A percentile compares a stretch with the other conserved stretches of the same genome.
These are phyloP conservation scores for Plecotus auritus DNA, from an alignment of 2,113 vertebrate species.

Conservation along the genomic window DNA sequence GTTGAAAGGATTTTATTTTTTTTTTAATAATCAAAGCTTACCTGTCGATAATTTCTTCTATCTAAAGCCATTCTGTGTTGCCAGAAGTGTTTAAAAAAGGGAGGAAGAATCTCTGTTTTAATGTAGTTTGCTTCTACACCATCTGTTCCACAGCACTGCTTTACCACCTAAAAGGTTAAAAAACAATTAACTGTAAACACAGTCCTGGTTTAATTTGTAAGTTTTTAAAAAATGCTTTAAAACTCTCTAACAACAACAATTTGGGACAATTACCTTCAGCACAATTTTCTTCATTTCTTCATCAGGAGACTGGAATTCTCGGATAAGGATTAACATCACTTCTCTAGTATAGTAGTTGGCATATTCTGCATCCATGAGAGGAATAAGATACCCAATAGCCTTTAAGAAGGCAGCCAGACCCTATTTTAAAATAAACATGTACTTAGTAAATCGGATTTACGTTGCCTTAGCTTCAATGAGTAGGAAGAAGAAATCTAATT, in stretches of 20 bases:
- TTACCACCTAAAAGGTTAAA: constrained; percentile 89
- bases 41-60: constrained; percentile 99
- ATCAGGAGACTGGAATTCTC: constrained; percentile 99
- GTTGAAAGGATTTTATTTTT: not conserved
- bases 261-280: constrained; percentile 86
- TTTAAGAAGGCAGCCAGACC: constrained; percentile 98
- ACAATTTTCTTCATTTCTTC: constrained; percentile 99
- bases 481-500: not conserved
- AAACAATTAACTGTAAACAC: not conserved
- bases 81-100: constrained; percentile 99
- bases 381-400: constrained; percentile 98
- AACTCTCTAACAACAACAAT: not conserved
- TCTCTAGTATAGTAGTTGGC: constrained; percentile 99
- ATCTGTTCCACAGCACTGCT: constrained; percentile 98
- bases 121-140: constrained; percentile 99
- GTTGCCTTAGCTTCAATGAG: not conserved
- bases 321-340: constrained; percentile 99
- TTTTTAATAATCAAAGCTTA: constrained; percentile 61
- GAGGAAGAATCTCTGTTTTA: constrained; percentile 98
- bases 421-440: constrained; percentile 75
- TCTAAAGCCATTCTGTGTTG: constrained; percentile 99
- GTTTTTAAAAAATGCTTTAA: not conserved
- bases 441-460: not conserved
- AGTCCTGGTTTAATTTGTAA: not conserved
- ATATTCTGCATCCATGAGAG: constrained; percentile 98